Evolutionary conservation across 2,888 invertebrate genomes (phyloP).

Genomic region (Drosophila parthenogenetica): DNA sequence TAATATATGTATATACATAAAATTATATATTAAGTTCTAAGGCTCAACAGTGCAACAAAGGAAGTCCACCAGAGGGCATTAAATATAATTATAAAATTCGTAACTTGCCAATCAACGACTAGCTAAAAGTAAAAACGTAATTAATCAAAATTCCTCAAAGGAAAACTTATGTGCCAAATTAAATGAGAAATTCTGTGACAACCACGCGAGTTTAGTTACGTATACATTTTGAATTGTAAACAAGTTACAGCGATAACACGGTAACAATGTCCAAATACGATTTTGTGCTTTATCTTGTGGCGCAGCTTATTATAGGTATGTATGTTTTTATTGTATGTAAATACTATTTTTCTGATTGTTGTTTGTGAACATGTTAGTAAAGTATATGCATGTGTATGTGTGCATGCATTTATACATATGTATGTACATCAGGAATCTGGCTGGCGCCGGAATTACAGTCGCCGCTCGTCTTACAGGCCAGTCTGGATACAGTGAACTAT

Average conservation of each 20-base stretch:
- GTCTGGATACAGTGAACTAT: neutral
- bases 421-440: conserved; percentile 13
- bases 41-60: conserved; percentile 35
- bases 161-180: conserved; percentile 58
- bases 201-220: conserved; percentile 56
- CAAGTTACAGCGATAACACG: conserved; percentile 59
- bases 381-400: neutral
- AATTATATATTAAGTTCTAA: conserved; percentile 38
- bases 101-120: conserved; percentile 29
- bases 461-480: conserved; percentile 7
- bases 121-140: conserved; percentile 32
- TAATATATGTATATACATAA: conserved; percentile 23
- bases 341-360: conserved; percentile 15
- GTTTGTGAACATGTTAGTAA: conserved; percentile 1
- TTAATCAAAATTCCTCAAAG: conserved; percentile 15
- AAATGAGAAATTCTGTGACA: conserved; percentile 37
- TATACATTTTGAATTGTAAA: conserved; percentile 61
- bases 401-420: neutral
- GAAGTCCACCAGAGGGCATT: conserved; percentile 28
- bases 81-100: conserved; percentile 14
- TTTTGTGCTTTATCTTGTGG: conserved; percentile 65
- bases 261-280: conserved; percentile 60
- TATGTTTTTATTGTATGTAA: conserved; percentile 34
- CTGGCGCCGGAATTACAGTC: conserved; percentile 44
- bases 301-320: conserved; percentile 69